These are phyloP conservation scores for Catocala sponsa DNA, from an alignment of 2,888 invertebrate species.

Conservation along the genomic window DNA sequence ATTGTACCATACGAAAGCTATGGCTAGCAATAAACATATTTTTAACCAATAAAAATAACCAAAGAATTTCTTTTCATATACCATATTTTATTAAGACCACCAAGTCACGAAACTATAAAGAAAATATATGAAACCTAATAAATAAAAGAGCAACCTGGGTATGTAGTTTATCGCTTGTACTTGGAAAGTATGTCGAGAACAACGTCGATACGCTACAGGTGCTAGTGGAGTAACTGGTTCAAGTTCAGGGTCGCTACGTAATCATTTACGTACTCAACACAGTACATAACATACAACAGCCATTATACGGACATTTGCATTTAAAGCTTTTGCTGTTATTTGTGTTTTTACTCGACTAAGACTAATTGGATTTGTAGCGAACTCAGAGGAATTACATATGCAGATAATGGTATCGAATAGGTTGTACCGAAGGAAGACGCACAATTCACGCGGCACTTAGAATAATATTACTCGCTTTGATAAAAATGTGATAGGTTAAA, in stretches of 20 bases:
- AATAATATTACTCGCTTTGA: too few species aligned
- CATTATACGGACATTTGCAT: slow-evolving; percentile 9
- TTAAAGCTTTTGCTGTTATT: slow-evolving; percentile 2
- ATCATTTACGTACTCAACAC: slow-evolving; percentile 1
- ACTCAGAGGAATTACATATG: neutral
- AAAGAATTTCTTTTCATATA: too few species aligned
- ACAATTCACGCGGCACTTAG: too few species aligned
- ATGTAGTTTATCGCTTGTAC: slow-evolving; percentile 6
- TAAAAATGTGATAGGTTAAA: too few species aligned
- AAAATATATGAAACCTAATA: neutral
- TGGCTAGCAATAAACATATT: too few species aligned
- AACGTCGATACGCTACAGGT: neutral
- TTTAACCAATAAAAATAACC: too few species aligned
- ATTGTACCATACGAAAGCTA: too few species aligned
- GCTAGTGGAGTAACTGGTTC: slow-evolving; percentile 7
- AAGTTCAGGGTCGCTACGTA: slow-evolving; percentile 39
- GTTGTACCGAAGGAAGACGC: too few species aligned
- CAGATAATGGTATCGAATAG: too few species aligned
- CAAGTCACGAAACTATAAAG: too few species aligned
- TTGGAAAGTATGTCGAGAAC: neutral
- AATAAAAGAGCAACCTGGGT: neutral
- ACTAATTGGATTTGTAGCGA: neutral
- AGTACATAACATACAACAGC: slow-evolving; percentile 2
- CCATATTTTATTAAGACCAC: too few species aligned
- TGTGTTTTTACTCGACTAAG: neutral